Evolutionary conservation across 1,140 invertebrate genomes (phyloP), one percentile per base, ranked within the genome.

Genomic region (Xylocopa sonorina): DNA sequence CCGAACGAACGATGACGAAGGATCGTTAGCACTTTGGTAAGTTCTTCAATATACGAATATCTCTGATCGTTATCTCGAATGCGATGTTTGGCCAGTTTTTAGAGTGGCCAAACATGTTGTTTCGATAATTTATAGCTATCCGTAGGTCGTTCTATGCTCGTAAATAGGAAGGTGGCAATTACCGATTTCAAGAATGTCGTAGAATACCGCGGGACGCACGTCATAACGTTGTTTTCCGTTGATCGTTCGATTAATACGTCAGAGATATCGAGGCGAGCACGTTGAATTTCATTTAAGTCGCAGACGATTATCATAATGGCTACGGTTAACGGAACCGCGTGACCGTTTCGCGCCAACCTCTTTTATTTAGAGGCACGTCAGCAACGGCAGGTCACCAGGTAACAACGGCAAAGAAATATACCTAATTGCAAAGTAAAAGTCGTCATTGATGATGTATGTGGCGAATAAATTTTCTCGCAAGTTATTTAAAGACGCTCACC

Each of bases 401-500:
- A n/a, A n/a, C n/a, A n/a, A n/a, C n/a, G n/a, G n/a, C n/a, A n/a
- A n/a, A n/a, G n/a, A n/a, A n/a, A n/a, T n/a, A n/a, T n/a, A n/a
- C n/a, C n/a, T n/a, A n/a, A n/a, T n/a, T n/a, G n/a, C n/a, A n/a
- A n/a, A n/a, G n/a, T n/a, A n/a, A n/a, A n/a, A n/a, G n/a, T n/a
- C n/a, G n/a, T n/a, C n/a, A n/a, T n/a, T n/a, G n/a, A n/a, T n/a
- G n/a, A n/a, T n/a, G n/a, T n/a, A n/a, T n/a, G n/a, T n/a, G n/a
- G n/a, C n/a, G n/a, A n/a, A n/a, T n/a, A n/a, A n/a, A n/a, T n/a
- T n/a, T n/a, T n/a, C n/a, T n/a, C n/a, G n/a, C n/a, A 6, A 29
- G 7, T 50, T 21, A 50, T n/a, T 3, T 32, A 41, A 29, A 0
- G 5, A 14, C 24, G 68, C 93, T 93, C 92, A 98, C 97, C 97